Conservation (phyloP, 1,140 invertebrate species). For the Apis laboriosa region DNA sequence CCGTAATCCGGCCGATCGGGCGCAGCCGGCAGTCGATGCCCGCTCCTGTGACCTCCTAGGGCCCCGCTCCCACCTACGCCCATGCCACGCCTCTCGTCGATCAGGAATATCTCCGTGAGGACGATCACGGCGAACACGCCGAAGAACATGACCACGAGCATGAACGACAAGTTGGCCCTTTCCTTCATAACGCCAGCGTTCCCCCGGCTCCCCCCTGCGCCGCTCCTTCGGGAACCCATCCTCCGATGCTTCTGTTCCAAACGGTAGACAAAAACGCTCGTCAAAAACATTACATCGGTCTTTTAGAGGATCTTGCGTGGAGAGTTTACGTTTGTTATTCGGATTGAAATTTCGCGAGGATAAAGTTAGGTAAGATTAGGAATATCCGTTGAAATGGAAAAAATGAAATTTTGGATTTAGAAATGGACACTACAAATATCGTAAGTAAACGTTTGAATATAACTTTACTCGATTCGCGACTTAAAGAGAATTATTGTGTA, state of each 20-base stretch:
- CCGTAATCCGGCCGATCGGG: slow-evolving; percentile 80
- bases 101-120: slow-evolving; percentile 90
- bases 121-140: slow-evolving; percentile 93
- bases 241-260: slow-evolving; percentile 49
- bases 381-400: too few species aligned
- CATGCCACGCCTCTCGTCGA: slow-evolving; percentile 83
- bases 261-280: not conserved
- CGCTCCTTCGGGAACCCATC: slow-evolving; percentile 73
- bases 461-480: too few species aligned
- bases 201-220: slow-evolving; percentile 66
- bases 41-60: slow-evolving; percentile 77
- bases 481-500: too few species aligned
- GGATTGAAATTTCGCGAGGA: too few species aligned
- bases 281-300: not conserved
- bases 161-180: slow-evolving; percentile 91
- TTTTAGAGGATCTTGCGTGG: not conserved
- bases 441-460: too few species aligned
- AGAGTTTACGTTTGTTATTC: too few species aligned
- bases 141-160: slow-evolving; percentile 94
- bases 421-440: too few species aligned
- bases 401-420: too few species aligned
- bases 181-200: slow-evolving; percentile 84
- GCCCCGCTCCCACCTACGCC: slow-evolving; percentile 76
- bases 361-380: too few species aligned
- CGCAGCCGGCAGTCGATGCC: slow-evolving; percentile 73